Evolutionary conservation across 2,797 vertebrate species (phyloP), one percentile per base, ranked within the genome.

Genomic region (Sylvia borin): DNA sequence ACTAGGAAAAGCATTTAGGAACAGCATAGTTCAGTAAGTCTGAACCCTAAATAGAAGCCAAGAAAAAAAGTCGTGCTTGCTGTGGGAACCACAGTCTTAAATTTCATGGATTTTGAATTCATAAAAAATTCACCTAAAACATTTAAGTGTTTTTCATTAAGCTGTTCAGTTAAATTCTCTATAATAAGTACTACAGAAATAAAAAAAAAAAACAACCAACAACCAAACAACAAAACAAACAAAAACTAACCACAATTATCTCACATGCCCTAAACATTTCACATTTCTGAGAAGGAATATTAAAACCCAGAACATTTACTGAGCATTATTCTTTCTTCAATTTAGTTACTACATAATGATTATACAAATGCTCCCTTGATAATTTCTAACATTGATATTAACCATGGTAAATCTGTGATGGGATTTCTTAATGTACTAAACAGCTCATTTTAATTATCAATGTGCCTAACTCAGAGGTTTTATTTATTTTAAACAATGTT

Each of bases 11-110:
- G 74, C 38, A 47, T 82, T 94, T 91, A 93, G 43, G 45, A 45
- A 45, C 45, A 47, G 21, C 45, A 21, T 47, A 47, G 57, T 64
- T 62, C 67, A 77, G 80, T 79, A 85, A 93, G 64, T 82, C 13
- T 13, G 87, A 95, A 87, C 38, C 45, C 38, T 79, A 82, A 91
- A 77, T 2, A 91, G 74, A 95, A 88, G 64, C 60, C 77, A 86
- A 93, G 80, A 80, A 94, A 92, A 92, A 50, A 88, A 93, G 38
- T 72, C 1, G 19, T 43, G 71, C 90, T 87, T 95, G 77, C 94
- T 91, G 67, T 91, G 84, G 86, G 65, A 93, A 92, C 58, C 50
- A 82, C 53, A 65, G 3, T 48, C 60, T 88, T 88, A 66, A 81
- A 65, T 73, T 78, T 70, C 47, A 88, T 40, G 42, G 80, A 67